Evolutionary conservation across 2,797 vertebrate genomes (phyloP), one percentile per base, ranked within the genome.

Genomic region (Pangasius sanitwongsei): DNA sequence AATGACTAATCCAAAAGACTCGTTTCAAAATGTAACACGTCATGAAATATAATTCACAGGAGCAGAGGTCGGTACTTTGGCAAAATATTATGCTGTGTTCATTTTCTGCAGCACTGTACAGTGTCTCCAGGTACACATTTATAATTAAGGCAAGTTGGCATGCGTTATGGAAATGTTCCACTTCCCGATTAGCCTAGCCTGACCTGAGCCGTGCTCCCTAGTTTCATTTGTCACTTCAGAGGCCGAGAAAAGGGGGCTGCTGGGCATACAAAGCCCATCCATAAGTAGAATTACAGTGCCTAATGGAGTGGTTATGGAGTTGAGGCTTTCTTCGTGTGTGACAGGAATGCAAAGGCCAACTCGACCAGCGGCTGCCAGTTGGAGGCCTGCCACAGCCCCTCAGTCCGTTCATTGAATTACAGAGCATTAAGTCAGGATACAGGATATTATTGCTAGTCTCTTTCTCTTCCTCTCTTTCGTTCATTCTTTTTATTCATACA

Each of bases 381-480:
- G 92, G 91, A 94, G 59, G 18, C 2, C 78, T 89, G 92, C 93
- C 93, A 94, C 59, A 85, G 74, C 85, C 90, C 91, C 67, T 70
- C 86, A 89, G 59, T 89, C 91, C 92, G 89, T 92, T 92, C 91
- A 92, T 41, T 91, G 89, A 94, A 92, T 93, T 90, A 91, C 74
- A 65, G 89, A 81, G 83, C 90, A 92, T 95, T 91, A 93, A 92
- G 92, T 92, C 88, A 92, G 91, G 91, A 92, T 86, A 91, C 89
- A 92, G 93, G 92, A 93, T 92, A 92, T 93, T 91, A 92, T 92
- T 91, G 86, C 91, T 92, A 91, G 91, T 87, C 88, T 93, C 89
- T 86, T 89, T 88, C 88, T 87, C 88, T 91, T 92, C 86, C 88
- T 91, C 88, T 90, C 75, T 87, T 81, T 90, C 25, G 59, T 86